phyloP scores from a whole-genome alignment of 2,888 invertebrate species.

The Acholoe squamosa region DNA sequence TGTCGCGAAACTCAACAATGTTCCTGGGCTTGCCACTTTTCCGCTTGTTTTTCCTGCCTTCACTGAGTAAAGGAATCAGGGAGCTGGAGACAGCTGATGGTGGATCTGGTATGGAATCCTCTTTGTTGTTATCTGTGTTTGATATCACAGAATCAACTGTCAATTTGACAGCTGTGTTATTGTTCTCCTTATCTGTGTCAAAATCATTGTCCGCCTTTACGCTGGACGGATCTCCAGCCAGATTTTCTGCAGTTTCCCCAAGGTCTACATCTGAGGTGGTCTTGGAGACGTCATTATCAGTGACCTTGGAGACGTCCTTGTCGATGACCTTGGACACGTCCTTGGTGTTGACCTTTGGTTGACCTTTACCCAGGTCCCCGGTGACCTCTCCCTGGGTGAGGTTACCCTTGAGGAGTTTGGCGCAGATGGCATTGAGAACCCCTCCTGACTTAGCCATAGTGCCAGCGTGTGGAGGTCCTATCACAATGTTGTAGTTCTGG shows the following conservation, averaged over 20 bases:
- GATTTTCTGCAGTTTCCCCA: not conserved
- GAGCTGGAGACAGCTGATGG: not conserved
- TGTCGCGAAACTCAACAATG: constrained; percentile 82
- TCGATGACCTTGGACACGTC: not conserved
- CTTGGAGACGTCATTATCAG: not conserved
- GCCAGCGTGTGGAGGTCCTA: not conserved
- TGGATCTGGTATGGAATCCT: not conserved
- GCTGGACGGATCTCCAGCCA: not conserved
- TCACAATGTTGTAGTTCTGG: not conserved
- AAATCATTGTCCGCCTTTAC: not conserved
- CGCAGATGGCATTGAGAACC: constrained; percentile 81
- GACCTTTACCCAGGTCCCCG: not conserved
- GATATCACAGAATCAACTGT: not conserved
- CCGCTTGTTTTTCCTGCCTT: constrained; percentile 88
- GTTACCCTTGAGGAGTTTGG: constrained; percentile 75
- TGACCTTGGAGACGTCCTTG: not conserved
- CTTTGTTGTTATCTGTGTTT: not conserved
- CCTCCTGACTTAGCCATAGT: constrained; percentile 67
- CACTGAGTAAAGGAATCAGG: not conserved
- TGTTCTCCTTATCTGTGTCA: constrained; percentile 60
- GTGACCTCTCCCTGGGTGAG: not conserved
- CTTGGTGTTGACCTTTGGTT: not conserved
- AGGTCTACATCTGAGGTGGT: not conserved
- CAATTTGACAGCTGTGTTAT: constrained; percentile 31
- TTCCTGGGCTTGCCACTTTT: constrained; percentile 92